Conservation (phyloP, 2,113 vertebrate genomes). For the Ameiurus melas region DNA sequence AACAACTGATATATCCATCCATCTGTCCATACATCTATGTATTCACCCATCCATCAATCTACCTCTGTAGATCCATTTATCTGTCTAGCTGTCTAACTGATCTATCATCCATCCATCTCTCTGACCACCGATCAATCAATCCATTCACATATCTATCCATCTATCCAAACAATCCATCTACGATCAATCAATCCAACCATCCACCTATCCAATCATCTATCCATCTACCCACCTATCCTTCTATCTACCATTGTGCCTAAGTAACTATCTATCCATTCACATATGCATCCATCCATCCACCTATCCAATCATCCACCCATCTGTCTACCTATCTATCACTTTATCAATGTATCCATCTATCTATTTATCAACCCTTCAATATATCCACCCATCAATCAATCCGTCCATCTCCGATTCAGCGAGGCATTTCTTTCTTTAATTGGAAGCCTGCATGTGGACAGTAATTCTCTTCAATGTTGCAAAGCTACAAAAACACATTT, state of each 20-base stretch:
- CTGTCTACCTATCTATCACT: background rate
- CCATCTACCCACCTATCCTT: background rate
- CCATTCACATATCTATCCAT: background rate
- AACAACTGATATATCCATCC: background rate
- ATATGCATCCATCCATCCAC: background rate
- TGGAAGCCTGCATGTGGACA: background rate
- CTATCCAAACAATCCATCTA: background rate
- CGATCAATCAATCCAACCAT: background rate
- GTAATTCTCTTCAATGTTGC: background rate
- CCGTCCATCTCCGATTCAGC: background rate
- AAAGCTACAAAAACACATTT: conserved; percentile 26
- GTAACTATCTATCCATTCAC: background rate
- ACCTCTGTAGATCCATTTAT: background rate
- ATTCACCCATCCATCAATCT: background rate
- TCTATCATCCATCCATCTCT: background rate
- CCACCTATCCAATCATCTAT: background rate
- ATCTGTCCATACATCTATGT: background rate
- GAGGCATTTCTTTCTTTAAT: background rate
- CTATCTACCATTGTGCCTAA: no score
- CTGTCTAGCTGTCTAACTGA: background rate
- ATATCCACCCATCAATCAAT: background rate
- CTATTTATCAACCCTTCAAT: background rate
- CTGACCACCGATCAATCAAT: no score
- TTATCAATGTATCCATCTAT: background rate
- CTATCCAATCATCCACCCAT: background rate